Conservation (phyloP, 2,888 invertebrate species). For the Drosophila infuscata region DNA sequence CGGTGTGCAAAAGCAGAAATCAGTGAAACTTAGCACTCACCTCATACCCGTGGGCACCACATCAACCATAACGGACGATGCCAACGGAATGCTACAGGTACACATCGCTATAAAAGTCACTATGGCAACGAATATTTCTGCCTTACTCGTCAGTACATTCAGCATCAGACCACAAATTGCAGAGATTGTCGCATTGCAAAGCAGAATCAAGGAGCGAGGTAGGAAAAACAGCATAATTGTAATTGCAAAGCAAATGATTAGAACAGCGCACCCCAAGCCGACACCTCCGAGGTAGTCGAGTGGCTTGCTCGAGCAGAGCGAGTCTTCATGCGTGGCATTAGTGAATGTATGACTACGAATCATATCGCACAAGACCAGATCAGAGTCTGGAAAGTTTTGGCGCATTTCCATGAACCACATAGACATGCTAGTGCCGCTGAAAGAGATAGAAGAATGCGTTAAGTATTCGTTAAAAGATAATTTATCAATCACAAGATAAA, state of each 20-base stretch:
- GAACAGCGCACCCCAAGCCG: conserved; percentile 1
- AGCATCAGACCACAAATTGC: conserved; percentile 8
- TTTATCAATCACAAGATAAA: neutral
- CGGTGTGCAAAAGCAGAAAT: no score
- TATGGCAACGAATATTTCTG: conserved; percentile 5
- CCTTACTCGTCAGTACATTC: conserved; percentile 16
- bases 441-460: neutral
- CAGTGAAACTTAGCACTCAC: conserved; percentile 22
- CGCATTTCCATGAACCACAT: conserved; percentile 25
- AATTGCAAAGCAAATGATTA: neutral
- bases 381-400: neutral
- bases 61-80: conserved; percentile 27
- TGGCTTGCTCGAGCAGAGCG: neutral
- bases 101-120: conserved; percentile 17
- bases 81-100: conserved; percentile 15
- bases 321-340: neutral
- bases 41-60: conserved; percentile 56
- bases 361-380: conserved; percentile 17
- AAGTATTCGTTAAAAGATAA: neutral
- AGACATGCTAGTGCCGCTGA: conserved; percentile 32
- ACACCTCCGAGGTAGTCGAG: conserved; percentile 15
- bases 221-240: conserved; percentile 12
- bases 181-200: neutral
- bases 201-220: conserved; percentile 10
- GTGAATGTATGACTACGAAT: neutral